phyloP scores from a whole-genome alignment of 2,888 invertebrate genomes.

The Troides oblongomaculatus region DNA sequence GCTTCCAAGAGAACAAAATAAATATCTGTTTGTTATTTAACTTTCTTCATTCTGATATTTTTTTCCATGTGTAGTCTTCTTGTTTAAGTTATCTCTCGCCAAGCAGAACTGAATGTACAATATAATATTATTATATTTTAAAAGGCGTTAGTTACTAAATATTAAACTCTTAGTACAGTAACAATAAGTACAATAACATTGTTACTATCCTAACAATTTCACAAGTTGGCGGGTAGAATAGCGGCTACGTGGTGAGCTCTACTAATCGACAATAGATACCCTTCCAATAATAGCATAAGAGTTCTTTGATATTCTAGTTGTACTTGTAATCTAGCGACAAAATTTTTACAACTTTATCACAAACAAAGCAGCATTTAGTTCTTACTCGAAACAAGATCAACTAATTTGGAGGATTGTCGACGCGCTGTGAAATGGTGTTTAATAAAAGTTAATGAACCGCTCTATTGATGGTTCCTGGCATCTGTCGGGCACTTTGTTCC shows the following conservation, averaged over 20 bases:
- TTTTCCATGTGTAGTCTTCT: background rate
- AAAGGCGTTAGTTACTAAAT: too few relatives aligned
- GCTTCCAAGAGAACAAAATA: background rate
- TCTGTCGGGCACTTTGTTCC: constrained; percentile 63
- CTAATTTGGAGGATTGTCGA: constrained; percentile 67
- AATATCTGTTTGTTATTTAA: background rate
- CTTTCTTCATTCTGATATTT: background rate
- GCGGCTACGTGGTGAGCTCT: background rate
- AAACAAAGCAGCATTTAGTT: constrained; percentile 19
- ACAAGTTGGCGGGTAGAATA: too few relatives aligned
- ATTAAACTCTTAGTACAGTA: too few relatives aligned
- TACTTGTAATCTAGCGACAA: background rate
- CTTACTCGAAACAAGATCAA: constrained; percentile 41
- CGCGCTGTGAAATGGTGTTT: constrained; percentile 74
- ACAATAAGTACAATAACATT: too few relatives aligned
- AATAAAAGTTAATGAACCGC: constrained; percentile 77
- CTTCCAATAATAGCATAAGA: background rate
- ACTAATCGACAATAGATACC: background rate
- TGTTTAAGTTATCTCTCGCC: too few relatives aligned
- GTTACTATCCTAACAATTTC: too few relatives aligned
- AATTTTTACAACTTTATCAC: constrained; percentile 9
- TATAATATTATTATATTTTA: too few relatives aligned
- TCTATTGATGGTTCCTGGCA: constrained; percentile 74
- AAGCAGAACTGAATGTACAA: too few relatives aligned
- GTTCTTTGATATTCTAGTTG: background rate